A percentile compares a stretch with the other conserved stretches of the same genome.
phyloP scores from a whole-genome alignment of 2,888 invertebrate species.

The Lycophotia porphyrea region DNA sequence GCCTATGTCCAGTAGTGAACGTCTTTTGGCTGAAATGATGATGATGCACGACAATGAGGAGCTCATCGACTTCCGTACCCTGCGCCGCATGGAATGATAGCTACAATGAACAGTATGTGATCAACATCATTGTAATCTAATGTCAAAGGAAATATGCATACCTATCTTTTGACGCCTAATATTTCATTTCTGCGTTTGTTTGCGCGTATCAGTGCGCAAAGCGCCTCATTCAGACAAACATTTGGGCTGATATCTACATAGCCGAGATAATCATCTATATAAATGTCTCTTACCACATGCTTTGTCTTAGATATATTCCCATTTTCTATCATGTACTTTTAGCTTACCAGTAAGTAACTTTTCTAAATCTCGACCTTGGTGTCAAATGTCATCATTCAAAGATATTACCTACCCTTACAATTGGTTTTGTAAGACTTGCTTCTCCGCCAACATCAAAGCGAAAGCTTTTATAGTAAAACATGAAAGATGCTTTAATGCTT shows the following conservation, averaged over 20 bases:
- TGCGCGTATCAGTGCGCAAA: not conserved
- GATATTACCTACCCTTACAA: not conserved
- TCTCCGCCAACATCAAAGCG: conserved; percentile 16
- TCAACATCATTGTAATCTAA: too few relatives aligned
- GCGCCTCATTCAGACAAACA: too few relatives aligned
- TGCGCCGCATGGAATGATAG: not conserved
- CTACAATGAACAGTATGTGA: not conserved
- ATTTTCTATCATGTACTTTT: not conserved
- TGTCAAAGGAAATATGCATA: not conserved
- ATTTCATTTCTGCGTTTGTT: not conserved
- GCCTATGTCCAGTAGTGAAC: too few relatives aligned
- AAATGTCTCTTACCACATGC: not conserved
- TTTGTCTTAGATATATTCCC: not conserved
- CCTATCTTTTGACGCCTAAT: not conserved
- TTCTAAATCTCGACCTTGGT: not conserved
- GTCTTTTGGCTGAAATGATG: too few relatives aligned
- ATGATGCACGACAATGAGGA: too few relatives aligned
- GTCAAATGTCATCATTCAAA: conserved; percentile 17
- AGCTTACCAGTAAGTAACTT: not conserved
- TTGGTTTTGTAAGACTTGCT: not conserved
- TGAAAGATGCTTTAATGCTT: conserved; percentile 18
- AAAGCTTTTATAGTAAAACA: conserved; percentile 11
- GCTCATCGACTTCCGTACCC: not conserved
- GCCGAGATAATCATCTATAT: not conserved
- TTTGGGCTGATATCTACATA: not conserved